Evolutionary conservation across 1,140 invertebrate species (phyloP), one percentile per base, ranked within the genome.

Genomic region (Ceratoteleas bidentatus): DNA sequence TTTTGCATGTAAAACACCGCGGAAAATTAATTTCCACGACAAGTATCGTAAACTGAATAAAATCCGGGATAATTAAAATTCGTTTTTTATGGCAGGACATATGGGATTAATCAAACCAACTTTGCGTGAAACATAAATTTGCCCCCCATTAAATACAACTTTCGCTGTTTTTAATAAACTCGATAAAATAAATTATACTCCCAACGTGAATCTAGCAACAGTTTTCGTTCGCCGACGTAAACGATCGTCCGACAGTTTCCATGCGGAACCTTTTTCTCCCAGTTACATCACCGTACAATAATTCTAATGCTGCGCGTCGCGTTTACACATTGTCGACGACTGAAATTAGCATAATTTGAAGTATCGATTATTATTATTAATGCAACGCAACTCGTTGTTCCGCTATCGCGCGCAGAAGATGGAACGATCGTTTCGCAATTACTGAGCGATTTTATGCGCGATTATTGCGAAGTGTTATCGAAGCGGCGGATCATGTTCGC

Each of bases 281-380:
- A 6, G 9, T 54, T 60, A 24, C 11, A 8, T 13, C 11, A 14
- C 8, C 6, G 14, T 47, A 61, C 43, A 47, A 49, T 49, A 13
- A 50, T 50, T 61, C 24, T 15, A 49, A 61, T 33, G 40, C 47
- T 15, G 7, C 33, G 34, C n/a, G 2, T 9, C 36, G 50, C 16
- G 11, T 52, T 64, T 38, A 38, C 47, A 15, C 47, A 52, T 11
- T 14, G 13, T 64, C 9, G 34, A 52, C 45, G 9, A 16, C 14
- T 66, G 32, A 66, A n/a, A 66, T 66, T 66, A 68, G 40, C 53
- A 57, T 68, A 68, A 56, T 68, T 57, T 54, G 40, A 45, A 47
- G 14, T 57, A 68, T 57, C 32, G 52, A 68, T 57, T 56, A 57
- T 68, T 36, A 49, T 68, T 47, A 57, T 68, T 47, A 57, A 45